These are phyloP conservation scores for Camelus dromedarius DNA, from an alignment of 2,113 vertebrate genomes.

Conservation along the genomic window DNA sequence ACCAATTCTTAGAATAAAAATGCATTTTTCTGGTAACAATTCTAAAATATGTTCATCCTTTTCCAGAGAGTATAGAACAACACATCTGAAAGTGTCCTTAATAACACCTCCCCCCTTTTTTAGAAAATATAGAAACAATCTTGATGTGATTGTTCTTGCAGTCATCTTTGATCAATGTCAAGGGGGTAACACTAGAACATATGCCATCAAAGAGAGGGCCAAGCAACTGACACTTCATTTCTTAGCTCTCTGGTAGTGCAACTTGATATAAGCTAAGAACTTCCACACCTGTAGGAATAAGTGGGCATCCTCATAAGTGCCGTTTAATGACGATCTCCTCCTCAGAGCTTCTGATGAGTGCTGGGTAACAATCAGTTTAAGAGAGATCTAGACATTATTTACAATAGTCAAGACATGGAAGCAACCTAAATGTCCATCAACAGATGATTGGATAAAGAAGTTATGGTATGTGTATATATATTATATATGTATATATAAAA, in stretches of 20 bases:
- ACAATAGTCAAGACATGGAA: too few relatives aligned
- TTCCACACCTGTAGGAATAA: neutral
- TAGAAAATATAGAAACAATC: neutral
- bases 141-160: neutral
- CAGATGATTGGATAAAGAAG: too few relatives aligned
- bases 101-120: neutral
- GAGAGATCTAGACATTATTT: neutral
- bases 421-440: too few relatives aligned
- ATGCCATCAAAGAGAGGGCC: neutral
- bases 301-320: neutral
- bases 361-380: neutral
- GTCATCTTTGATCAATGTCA: neutral
- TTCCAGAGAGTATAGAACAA: conserved; percentile 1
- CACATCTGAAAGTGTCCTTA: neutral
- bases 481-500: too few relatives aligned
- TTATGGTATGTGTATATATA: too few relatives aligned
- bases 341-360: neutral
- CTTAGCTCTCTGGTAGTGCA: neutral
- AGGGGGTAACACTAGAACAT: neutral
- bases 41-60: neutral
- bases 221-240: neutral
- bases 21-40: neutral
- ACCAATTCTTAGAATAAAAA: conserved; percentile 7
- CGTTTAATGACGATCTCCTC: neutral
- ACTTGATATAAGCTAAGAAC: neutral